phyloP scores from a whole-genome alignment of 2,113 vertebrate genomes.

The Centrocercus urophasianus region DNA sequence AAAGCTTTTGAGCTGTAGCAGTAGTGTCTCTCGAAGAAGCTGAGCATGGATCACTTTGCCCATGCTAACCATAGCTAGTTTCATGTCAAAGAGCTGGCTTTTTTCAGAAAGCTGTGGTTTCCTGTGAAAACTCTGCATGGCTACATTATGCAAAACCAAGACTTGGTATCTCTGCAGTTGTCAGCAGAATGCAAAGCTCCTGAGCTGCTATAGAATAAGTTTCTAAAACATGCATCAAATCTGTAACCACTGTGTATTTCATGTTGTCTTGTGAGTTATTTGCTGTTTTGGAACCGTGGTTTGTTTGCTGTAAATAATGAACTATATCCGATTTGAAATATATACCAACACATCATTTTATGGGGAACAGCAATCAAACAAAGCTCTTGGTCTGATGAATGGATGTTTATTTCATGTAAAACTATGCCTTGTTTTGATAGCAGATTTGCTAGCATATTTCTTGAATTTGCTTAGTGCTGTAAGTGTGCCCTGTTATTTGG shows the following conservation, averaged over 20 bases:
- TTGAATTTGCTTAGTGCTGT: background rate
- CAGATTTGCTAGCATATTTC: background rate
- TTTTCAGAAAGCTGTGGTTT: background rate
- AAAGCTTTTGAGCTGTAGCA: background rate
- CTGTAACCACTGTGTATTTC: background rate
- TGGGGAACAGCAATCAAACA: background rate
- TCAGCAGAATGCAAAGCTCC: background rate
- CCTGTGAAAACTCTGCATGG: background rate
- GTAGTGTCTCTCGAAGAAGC: background rate
- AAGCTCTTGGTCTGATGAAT: background rate
- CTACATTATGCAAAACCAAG: background rate
- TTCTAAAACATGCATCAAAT: background rate
- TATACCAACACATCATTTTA: background rate
- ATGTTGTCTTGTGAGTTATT: background rate
- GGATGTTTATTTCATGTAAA: background rate
- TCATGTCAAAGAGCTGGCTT: background rate
- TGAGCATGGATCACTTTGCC: background rate
- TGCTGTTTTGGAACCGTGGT: background rate
- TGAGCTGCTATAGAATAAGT: background rate
- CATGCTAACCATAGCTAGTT: background rate
- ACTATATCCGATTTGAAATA: background rate
- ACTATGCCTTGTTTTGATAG: background rate
- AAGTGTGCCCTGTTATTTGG: background rate
- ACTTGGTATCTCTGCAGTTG: background rate
- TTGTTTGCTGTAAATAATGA: background rate